phyloP scores from a whole-genome alignment of 2,113 vertebrate genomes.

The Amblyopsis rosae region DNA sequence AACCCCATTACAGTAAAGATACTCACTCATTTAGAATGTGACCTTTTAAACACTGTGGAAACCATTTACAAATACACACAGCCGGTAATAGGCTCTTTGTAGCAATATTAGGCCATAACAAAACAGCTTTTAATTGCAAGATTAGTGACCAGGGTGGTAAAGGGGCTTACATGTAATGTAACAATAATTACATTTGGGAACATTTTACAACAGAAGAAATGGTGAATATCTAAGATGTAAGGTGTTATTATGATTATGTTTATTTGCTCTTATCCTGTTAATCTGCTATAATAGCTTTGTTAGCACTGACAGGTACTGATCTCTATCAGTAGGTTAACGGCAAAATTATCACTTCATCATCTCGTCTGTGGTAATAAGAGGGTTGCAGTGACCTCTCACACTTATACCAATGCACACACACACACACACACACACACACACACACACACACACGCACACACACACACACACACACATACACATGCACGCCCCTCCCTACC shows the following conservation, averaged over 20 bases:
- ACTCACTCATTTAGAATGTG: constrained; percentile 53
- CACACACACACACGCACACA: too few relatives aligned
- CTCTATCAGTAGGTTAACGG: background rate
- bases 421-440: too few relatives aligned
- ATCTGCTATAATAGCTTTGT: background rate
- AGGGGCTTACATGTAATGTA: background rate
- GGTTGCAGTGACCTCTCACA: constrained; percentile 2
- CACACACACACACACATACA: too few relatives aligned
- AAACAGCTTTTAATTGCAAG: constrained; percentile 9
- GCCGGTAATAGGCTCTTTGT: constrained; percentile 28
- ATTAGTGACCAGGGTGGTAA: background rate
- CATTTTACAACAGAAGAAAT: background rate
- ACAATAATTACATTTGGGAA: background rate
- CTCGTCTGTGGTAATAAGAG: background rate
- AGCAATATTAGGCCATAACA: constrained; percentile 9
- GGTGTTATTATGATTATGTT: background rate
- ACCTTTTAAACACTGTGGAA: constrained; percentile 58
- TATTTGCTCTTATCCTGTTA: background rate
- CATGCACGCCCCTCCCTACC: constrained; percentile 6
- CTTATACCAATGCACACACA: background rate
- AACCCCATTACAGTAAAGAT: constrained; percentile 60
- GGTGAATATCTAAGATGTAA: background rate
- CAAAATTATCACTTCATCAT: constrained; percentile 11
- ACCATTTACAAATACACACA: constrained; percentile 40
- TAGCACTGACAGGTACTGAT: background rate